Conservation (phyloP, 1,140 invertebrate species). For the Zophobas atratus region DNA sequence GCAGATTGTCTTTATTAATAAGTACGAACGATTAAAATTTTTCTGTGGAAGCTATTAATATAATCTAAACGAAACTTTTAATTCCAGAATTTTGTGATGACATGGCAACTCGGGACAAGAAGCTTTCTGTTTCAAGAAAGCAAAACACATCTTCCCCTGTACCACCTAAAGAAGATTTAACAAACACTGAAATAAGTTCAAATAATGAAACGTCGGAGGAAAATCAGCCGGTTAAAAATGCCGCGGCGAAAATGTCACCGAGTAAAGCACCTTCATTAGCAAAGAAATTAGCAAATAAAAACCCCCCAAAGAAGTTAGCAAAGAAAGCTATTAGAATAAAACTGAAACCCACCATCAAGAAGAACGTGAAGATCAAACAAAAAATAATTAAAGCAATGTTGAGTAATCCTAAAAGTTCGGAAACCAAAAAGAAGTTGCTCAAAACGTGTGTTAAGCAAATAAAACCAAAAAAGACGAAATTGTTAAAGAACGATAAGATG, state of each 20-base stretch:
- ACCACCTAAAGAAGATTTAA: constrained; percentile 50
- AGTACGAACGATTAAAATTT: too few species aligned
- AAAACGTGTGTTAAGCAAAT: constrained; percentile 62
- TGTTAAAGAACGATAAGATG: constrained; percentile 41
- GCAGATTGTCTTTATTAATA: not conserved
- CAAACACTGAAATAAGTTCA: not conserved
- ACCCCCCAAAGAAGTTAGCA: constrained; percentile 51
- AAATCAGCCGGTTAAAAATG: constrained; percentile 33
- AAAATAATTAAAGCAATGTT: constrained; percentile 60
- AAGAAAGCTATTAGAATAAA: constrained; percentile 56
- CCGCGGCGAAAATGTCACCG: constrained; percentile 20
- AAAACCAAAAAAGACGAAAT: constrained; percentile 51
- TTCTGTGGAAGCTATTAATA: too few species aligned
- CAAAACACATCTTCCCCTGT: constrained; percentile 56
- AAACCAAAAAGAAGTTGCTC: constrained; percentile 62
- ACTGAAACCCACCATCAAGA: constrained; percentile 62
- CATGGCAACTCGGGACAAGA: constrained; percentile 67
- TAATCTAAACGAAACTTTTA: not conserved
- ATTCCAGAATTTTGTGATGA: constrained; percentile 58
- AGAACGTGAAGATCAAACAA: constrained; percentile 58
- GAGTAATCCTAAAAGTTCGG: constrained; percentile 59
- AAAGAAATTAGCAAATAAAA: constrained; percentile 57
- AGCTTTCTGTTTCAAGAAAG: constrained; percentile 61
- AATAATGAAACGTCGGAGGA: constrained; percentile 9
- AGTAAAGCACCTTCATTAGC: constrained; percentile 5